These are phyloP conservation scores for Polymixis flavicincta DNA, from an alignment of 2,888 invertebrate genomes.

Conservation along the genomic window DNA sequence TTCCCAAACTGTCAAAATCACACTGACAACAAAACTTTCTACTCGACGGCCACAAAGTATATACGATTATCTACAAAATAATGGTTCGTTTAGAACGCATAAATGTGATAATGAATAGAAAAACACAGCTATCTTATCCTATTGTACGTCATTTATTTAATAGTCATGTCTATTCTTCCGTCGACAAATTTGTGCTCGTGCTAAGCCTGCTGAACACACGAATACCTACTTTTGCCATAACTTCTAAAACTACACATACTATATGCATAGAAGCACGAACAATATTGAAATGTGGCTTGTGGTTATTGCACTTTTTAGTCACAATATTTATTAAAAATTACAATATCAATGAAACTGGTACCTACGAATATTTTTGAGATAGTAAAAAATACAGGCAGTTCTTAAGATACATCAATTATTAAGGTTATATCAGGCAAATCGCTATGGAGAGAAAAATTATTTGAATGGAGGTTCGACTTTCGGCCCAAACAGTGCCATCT, in stretches of 20 bases:
- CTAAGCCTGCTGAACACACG: too few relatives aligned
- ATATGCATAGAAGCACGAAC: not conserved
- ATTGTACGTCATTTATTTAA: too few relatives aligned
- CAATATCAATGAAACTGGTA: not conserved
- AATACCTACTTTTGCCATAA: not conserved
- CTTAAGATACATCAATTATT: not conserved
- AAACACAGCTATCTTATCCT: too few relatives aligned
- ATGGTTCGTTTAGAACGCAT: too few relatives aligned
- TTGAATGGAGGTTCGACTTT: not conserved
- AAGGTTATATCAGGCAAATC: not conserved
- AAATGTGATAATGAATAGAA: too few relatives aligned
- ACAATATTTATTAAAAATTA: not conserved
- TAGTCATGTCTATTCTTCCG: too few relatives aligned
- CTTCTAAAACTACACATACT: not conserved
- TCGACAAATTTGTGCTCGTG: too few relatives aligned
- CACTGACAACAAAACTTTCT: too few relatives aligned
- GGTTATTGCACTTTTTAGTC: slow-evolving; percentile 3
- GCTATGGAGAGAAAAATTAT: not conserved
- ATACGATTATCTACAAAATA: too few relatives aligned
- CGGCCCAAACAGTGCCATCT: not conserved
- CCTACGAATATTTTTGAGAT: too few relatives aligned
- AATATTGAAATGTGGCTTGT: not conserved
- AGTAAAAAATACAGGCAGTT: not conserved
- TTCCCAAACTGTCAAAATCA: too few relatives aligned
- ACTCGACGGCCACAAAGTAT: too few relatives aligned